A percentile compares a stretch with the other conserved stretches of the same genome.
These are phyloP conservation scores for Bradynema listronoti DNA, from an alignment of 1,140 invertebrate species.

Conservation along the genomic window DNA sequence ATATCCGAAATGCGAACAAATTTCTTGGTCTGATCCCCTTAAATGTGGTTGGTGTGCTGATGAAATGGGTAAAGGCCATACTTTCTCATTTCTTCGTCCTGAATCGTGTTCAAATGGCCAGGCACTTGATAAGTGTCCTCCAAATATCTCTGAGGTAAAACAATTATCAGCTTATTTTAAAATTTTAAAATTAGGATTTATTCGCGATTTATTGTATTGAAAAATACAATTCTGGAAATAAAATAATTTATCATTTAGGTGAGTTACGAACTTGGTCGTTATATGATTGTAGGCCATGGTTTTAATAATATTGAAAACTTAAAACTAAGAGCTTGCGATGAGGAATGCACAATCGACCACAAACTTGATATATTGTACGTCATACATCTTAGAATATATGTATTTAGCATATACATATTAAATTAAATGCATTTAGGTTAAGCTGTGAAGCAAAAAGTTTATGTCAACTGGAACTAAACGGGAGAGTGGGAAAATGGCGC, in stretches of 20 bases:
- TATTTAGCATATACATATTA: too few species aligned
- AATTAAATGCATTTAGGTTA: too few species aligned
- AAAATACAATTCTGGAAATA: too few species aligned
- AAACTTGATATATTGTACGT: neutral
- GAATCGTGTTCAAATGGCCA: conserved; percentile 2
- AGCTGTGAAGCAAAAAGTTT: too few species aligned
- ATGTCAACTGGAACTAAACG: too few species aligned
- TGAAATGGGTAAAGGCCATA: neutral
- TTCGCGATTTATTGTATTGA: neutral
- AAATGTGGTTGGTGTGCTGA: conserved; percentile 9
- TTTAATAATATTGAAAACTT: conserved; percentile 1
- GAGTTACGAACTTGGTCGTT: neutral
- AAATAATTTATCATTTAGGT: neutral
- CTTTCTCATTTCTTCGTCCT: neutral
- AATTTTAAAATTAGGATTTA: neutral
- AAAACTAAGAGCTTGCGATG: neutral
- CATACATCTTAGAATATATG: too few species aligned
- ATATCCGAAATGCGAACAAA: conserved; percentile 1
- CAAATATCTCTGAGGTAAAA: conserved; percentile 1
- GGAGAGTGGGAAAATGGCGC: too few species aligned
- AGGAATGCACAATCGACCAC: neutral
- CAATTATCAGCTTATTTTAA: neutral
- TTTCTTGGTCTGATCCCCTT: conserved; percentile 12
- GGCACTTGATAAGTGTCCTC: conserved; percentile 1
- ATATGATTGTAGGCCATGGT: conserved; percentile 5